phyloP scores from a whole-genome alignment of 2,888 invertebrate genomes.

The Meta bourneti region DNA sequence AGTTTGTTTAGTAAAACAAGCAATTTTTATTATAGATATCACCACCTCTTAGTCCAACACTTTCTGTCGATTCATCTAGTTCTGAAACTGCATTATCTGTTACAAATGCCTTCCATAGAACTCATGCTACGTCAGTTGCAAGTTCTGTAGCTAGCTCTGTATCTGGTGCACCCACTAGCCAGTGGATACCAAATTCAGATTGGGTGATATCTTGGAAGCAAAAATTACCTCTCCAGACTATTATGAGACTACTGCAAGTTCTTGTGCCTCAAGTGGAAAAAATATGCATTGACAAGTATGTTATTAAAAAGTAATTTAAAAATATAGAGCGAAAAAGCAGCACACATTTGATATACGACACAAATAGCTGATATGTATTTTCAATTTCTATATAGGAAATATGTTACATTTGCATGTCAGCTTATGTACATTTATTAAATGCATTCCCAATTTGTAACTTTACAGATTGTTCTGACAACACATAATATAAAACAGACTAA shows the following conservation, averaged over 20 bases:
- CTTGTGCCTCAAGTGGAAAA: constrained; percentile 99
- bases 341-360: too few species aligned
- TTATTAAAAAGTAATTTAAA: constrained; percentile 75
- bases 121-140: constrained; percentile 65
- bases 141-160: constrained; percentile 63
- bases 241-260: constrained; percentile 97
- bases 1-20: too few species aligned
- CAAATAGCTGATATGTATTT: too few species aligned
- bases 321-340: too few species aligned
- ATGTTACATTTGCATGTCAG: too few species aligned
- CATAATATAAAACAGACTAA: too few species aligned
- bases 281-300: constrained; percentile 99
- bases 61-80: constrained; percentile 68
- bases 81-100: constrained; percentile 67
- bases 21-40: constrained; percentile 43
- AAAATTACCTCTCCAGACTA: constrained; percentile 98
- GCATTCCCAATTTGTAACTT: too few species aligned
- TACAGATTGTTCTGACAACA: too few species aligned
- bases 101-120: constrained; percentile 47
- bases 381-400: too few species aligned
- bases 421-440: too few species aligned
- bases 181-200: constrained; percentile 95
- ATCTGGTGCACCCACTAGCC: constrained; percentile 41
- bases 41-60: constrained; percentile 68
- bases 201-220: constrained; percentile 98